Conservation (phyloP, 2,888 invertebrate species). For the Scaeva pyrastri region DNA sequence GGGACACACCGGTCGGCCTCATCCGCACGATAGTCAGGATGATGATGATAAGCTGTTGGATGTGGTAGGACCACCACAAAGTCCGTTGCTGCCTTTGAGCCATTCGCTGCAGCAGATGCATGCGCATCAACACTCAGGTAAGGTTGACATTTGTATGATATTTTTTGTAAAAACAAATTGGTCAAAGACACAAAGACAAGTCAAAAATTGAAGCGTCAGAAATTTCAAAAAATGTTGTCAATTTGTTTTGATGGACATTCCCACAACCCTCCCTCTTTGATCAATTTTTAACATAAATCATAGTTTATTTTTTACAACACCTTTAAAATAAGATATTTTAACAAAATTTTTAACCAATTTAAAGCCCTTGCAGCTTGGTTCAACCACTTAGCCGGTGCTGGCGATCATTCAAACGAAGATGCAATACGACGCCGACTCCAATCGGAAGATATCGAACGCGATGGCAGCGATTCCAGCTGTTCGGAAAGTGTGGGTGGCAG, state of each 20-base stretch:
- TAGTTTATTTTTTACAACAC: background rate
- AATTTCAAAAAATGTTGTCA: too few species aligned
- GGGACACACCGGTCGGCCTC: slow-evolving; percentile 83
- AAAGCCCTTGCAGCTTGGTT: slow-evolving; percentile 87
- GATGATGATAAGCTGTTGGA: slow-evolving; percentile 94
- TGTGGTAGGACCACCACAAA: slow-evolving; percentile 94
- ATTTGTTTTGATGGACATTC: background rate
- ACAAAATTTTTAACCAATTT: slow-evolving; percentile 78
- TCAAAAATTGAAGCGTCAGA: too few species aligned
- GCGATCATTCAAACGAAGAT: slow-evolving; percentile 85
- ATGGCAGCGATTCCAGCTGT: slow-evolving; percentile 90
- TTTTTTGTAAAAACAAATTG: background rate
- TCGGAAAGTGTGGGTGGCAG: slow-evolving; percentile 87
- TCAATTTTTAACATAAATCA: background rate
- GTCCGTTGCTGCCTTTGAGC: slow-evolving; percentile 88
- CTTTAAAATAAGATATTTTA: slow-evolving; percentile 39
- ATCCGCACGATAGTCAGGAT: slow-evolving; percentile 85
- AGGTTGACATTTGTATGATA: slow-evolving; percentile 68
- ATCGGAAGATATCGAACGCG: slow-evolving; percentile 87
- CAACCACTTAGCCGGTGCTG: slow-evolving; percentile 86
- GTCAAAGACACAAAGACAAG: too few species aligned
- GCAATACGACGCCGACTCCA: slow-evolving; percentile 84
- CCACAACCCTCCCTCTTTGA: background rate
- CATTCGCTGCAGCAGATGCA: slow-evolving; percentile 84
- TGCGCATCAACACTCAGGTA: slow-evolving; percentile 84